Base-by-base conservation (phyloP, 1,140 invertebrate genomes). In the Drosophila carrolli region DNA sequence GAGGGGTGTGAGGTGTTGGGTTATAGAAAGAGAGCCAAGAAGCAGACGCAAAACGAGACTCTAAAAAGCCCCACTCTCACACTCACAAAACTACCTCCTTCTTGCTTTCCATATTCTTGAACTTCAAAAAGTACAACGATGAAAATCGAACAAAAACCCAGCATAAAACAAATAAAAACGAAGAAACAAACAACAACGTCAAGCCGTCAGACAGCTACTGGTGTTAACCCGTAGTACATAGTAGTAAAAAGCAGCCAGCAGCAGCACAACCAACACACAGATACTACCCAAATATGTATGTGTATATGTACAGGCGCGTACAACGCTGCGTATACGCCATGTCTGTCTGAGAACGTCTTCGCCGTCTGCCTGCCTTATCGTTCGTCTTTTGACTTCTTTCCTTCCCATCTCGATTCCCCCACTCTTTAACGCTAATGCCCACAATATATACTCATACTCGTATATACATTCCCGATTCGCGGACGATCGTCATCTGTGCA, bases 191-290 rank as follows among this genome's bases (percentile, higher is more conserved):
- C 61, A 76, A 60, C 55, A 76, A 62, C 63, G 41, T 74, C 84
- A 88, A 88, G 83, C 84, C 75, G 83, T 88, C 83, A 88, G 83
- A 80, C 83, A 88, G 83, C 83, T 88, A 88, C 83, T 88, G 83
- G 83, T 88, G 84, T 88, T 88, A 79, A 88, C 73, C 81, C 73
- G 73, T 76, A 76, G 83, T 88, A 75, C 70, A 70, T 79, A 71
- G 74, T 77, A 65, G 61, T 76, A 76, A 68, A 14, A 70, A 58
- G 38, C 59, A 54, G 47, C n/a, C 60, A 63, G 38, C 67, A 61
- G 37, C 51, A 61, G 37, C 51, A 70, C 56, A 38, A 37, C 62
- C 37, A 44, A 59, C 40, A 83, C 40, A 60, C 23, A 55, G 57
- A 57, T 53, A 65, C 53, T 14, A 16, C 50, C 59, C 37, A 43